These are phyloP conservation scores for Mya arenaria DNA, from an alignment of 1,140 invertebrate species.

Conservation along the genomic window DNA sequence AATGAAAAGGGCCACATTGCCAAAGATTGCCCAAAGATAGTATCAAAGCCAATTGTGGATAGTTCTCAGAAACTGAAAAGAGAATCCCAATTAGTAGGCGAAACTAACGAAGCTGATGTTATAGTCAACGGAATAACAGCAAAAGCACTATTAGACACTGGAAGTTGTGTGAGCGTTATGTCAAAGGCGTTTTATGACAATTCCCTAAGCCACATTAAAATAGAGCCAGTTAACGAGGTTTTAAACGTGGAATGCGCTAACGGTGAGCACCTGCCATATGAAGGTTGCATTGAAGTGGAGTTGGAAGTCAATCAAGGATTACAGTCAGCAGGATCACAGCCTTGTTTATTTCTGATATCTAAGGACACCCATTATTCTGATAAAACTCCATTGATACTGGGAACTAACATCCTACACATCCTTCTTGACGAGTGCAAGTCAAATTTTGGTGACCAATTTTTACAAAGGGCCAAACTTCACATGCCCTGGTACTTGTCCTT, in stretches of 20 bases:
- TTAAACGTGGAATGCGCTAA: conserved; percentile 27
- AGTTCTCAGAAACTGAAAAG: neutral
- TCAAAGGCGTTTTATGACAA: too few relatives aligned
- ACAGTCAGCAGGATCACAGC: neutral
- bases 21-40: conserved; percentile 23
- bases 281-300: conserved; percentile 12
- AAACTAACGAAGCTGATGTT: conserved; percentile 2
- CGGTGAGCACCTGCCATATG: conserved; percentile 2
- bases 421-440: conserved; percentile 18
- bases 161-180: conserved; percentile 2
- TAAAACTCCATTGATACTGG: conserved; percentile 2
- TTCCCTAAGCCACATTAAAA: too few relatives aligned
- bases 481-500: conserved; percentile 43
- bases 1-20: conserved; percentile 1
- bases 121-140: conserved; percentile 4
- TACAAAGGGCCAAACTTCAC: conserved; percentile 30
- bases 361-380: conserved; percentile 10
- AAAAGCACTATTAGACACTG: conserved; percentile 1
- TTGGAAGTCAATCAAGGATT: neutral
- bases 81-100: conserved; percentile 23
- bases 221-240: conserved; percentile 5
- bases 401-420: conserved; percentile 30
- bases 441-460: conserved; percentile 22
- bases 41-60: conserved; percentile 6
- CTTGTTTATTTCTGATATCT: conserved; percentile 19